Conservation (phyloP, 2,113 vertebrate genomes). For the Anguilla rostrata region DNA sequence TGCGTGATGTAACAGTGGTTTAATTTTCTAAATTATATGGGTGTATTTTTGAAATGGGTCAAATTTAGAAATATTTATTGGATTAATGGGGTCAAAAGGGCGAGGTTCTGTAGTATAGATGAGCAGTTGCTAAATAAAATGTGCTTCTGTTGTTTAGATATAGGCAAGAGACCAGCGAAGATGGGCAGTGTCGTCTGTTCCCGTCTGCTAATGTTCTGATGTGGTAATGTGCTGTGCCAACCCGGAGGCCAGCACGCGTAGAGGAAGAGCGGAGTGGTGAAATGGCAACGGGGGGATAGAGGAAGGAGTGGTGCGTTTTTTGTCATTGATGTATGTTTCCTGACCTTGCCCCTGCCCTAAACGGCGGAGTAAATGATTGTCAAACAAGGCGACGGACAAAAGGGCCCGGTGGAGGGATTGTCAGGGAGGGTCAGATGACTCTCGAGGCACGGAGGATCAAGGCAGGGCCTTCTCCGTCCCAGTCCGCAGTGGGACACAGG, state of each 20-base stretch:
- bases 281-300: not conserved
- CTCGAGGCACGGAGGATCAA: constrained; percentile 26
- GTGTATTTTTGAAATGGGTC: not conserved
- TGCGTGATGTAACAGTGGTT: not conserved
- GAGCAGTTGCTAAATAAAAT: not conserved
- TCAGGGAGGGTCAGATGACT: constrained; percentile 44
- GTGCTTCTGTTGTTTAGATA: not conserved
- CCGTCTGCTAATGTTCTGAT: not conserved
- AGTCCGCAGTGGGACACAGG: constrained; percentile 41
- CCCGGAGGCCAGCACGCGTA: not conserved
- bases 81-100: not conserved
- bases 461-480: constrained; percentile 31
- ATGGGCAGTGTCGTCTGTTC: not conserved
- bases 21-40: not conserved
- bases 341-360: constrained; percentile 59
- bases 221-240: not conserved
- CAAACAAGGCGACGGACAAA: constrained; percentile 69
- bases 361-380: constrained; percentile 74
- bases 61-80: not conserved
- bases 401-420: constrained; percentile 59
- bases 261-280: constrained; percentile 37
- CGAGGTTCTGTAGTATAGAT: not conserved
- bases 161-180: not conserved
- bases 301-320: constrained; percentile 47
- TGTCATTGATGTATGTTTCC: constrained; percentile 55